These are phyloP conservation scores for Hippocampus abdominalis DNA, from an alignment of 2,113 vertebrate genomes.

Conservation along the genomic window DNA sequence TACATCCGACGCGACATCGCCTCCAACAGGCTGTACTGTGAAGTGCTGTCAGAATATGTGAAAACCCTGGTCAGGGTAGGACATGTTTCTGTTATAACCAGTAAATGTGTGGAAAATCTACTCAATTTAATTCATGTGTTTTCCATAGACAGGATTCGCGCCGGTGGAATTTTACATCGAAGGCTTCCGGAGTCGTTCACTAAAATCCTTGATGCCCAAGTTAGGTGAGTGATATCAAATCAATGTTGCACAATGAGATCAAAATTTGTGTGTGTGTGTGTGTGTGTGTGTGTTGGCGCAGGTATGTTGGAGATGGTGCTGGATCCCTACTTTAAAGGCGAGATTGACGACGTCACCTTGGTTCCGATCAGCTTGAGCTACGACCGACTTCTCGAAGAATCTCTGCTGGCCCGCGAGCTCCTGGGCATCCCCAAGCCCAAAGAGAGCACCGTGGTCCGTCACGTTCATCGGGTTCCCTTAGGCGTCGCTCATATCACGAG, in stretches of 20 bases:
- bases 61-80: conserved; percentile 85
- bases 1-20: conserved; percentile 90
- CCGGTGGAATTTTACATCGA: conserved; percentile 97
- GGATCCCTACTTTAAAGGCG: conserved; percentile 92
- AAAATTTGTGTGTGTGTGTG: too few relatives aligned
- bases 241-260: too few relatives aligned
- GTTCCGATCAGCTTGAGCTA: conserved; percentile 97
- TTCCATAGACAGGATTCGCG: conserved; percentile 80
- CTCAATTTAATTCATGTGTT: not conserved
- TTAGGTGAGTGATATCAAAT: conserved; percentile 71
- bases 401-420: conserved; percentile 86
- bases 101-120: not conserved
- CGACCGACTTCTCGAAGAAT: conserved; percentile 90
- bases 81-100: not conserved
- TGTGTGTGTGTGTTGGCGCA: conserved; percentile 45
- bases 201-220: conserved; percentile 89
- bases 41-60: conserved; percentile 92
- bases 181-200: conserved; percentile 87
- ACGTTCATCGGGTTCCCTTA: not conserved
- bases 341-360: conserved; percentile 88
- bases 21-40: conserved; percentile 92
- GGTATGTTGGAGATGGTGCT: conserved; percentile 95
- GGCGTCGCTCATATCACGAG: not conserved
- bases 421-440: conserved; percentile 92
- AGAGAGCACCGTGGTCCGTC: conserved; percentile 84